Evolutionary conservation across 2,113 vertebrate genomes (phyloP), one percentile per base, ranked within the genome.

Genomic region (Syrmaticus mikado): DNA sequence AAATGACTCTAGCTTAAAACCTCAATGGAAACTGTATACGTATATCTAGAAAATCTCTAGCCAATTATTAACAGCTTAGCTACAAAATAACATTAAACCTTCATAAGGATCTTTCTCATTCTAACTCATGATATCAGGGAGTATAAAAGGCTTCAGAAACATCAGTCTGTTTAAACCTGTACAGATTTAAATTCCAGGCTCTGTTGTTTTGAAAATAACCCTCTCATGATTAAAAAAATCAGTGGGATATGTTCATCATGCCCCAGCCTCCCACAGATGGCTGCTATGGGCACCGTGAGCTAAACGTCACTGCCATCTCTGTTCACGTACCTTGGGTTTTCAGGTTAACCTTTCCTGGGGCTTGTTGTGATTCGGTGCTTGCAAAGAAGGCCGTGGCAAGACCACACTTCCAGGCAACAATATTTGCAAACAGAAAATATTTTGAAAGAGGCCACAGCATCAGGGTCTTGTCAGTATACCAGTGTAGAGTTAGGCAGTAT

Each of bases 121-220:
- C 91, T 85, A 91, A 94, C 50, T 89, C 40, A 70, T 85, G 77
- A 85, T 83, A 94, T 83, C 76, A 81, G 68, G 57, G 46, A 78
- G 38, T 2, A 0, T 45, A 75, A 92, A 85, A 90, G 70, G 60
- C 60, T 80, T 78, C 38, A 87, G 60, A 87, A 85, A 77, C 22
- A 72, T 62, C 79, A 82, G 46, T 20, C 60, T 68, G 34, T 78
- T 75, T 92, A 90, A 96, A 94, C 57, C 79, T 32, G 28, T 78
- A 82, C 52, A 88, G 72, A 89, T 96, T 95, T 83, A 82, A 78
- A 93, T 95, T 94, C 83, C 87, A 89, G 57, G 87, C 48, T 66
- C 79, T 75, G 91, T 94, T 94, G 82, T 88, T 95, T 88, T 72
- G 85, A 89, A 92, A 97, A 88, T 94, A 91, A 92, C 86, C 93